phyloP scores from a whole-genome alignment of 2,797 vertebrate species.

The Muraenolepis orangiensis region DNA sequence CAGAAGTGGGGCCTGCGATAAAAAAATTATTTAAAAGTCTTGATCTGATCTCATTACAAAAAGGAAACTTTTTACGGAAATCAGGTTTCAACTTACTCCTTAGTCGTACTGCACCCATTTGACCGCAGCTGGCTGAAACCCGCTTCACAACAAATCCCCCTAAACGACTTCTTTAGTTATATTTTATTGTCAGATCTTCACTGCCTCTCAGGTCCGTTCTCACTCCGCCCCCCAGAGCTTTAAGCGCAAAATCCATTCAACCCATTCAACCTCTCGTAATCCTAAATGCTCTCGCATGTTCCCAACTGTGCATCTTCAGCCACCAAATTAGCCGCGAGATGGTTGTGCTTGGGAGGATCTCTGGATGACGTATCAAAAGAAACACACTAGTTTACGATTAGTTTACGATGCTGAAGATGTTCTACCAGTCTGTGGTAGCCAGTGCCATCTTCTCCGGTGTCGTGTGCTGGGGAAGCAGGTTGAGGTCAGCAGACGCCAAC shows the following conservation, averaged over 20 bases:
- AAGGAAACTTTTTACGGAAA: background rate
- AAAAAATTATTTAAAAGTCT: background rate
- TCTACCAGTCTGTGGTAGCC: no score
- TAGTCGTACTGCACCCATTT: background rate
- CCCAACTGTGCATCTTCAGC: background rate
- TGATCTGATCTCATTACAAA: background rate
- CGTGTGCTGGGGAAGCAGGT: no score
- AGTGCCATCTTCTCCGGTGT: no score
- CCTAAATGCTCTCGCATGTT: background rate
- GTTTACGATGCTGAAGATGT: no score
- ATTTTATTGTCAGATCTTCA: background rate
- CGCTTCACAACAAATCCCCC: no score
- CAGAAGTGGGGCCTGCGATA: background rate
- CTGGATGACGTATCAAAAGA: background rate
- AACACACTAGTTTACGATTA: background rate
- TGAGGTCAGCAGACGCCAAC: no score
- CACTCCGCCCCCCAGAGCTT: background rate
- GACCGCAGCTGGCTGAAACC: no score
- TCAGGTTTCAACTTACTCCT: background rate
- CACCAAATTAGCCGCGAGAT: background rate
- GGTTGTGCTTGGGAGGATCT: background rate
- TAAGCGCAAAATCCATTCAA: background rate
- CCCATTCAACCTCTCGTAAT: background rate
- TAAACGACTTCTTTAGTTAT: background rate
- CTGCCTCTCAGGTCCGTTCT: background rate